phyloP scores from a whole-genome alignment of 23 tunicate genomes.

The Botrylloides violaceus region DNA sequence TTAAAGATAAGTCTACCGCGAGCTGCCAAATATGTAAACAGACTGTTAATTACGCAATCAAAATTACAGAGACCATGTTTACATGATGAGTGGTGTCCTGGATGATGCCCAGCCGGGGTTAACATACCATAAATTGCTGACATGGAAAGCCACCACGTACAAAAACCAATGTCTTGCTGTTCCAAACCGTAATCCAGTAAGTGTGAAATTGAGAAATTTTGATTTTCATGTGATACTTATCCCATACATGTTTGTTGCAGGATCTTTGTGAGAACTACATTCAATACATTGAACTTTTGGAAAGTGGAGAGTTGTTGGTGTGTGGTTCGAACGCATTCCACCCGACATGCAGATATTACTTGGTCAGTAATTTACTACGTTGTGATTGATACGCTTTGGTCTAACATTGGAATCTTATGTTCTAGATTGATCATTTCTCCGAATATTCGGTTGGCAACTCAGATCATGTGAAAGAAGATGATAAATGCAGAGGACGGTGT shows the following conservation, averaged over 20 bases:
- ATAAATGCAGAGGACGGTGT: not conserved
- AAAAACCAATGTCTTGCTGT: not conserved
- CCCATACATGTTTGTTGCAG: conserved; percentile 21
- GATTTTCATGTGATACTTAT: not conserved
- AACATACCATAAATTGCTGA: not conserved
- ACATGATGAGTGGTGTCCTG: not conserved
- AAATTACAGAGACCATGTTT: not conserved
- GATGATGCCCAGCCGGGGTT: not conserved
- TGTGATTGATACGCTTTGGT: not conserved
- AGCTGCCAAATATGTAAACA: not conserved
- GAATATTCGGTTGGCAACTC: not conserved
- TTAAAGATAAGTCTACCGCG: not conserved
- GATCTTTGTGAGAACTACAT: conserved; percentile 72
- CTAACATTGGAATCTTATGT: not conserved
- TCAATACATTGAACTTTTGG: conserved; percentile 50
- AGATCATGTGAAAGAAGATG: not conserved
- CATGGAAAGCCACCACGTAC: not conserved
- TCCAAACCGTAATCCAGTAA: not conserved
- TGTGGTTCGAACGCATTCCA: conserved; percentile 83
- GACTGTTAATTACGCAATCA: not conserved
- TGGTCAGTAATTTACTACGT: not conserved
- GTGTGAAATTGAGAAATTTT: not conserved
- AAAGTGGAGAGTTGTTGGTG: conserved; percentile 38
- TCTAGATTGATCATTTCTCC: not conserved
- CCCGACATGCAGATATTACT: conserved; percentile 56